Conservation (phyloP, 2,888 invertebrate genomes). For the Caenorhabditis drosophilae region DNA sequence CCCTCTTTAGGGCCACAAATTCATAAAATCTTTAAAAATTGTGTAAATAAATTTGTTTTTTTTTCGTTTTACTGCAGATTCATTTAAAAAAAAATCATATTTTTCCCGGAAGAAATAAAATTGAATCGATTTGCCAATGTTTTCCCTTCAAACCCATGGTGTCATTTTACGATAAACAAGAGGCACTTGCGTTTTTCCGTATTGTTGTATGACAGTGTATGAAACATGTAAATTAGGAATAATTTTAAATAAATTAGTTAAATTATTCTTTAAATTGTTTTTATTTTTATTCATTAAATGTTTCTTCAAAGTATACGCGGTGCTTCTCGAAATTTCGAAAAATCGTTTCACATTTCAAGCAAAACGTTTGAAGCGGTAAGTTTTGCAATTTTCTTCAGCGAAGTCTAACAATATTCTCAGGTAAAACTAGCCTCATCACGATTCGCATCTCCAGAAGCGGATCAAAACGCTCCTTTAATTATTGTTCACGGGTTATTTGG, state of each 20-base stretch:
- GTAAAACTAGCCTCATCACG: constrained; percentile 23
- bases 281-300: neutral
- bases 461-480: constrained; percentile 75
- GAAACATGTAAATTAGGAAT: neutral
- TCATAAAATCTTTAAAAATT: neutral
- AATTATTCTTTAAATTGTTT: neutral
- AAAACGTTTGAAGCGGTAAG: constrained; percentile 15
- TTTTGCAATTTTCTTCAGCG: neutral
- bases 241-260: neutral
- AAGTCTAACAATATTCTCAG: no score
- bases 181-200: no score
- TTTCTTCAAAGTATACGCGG: neutral
- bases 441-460: constrained; percentile 12
- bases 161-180: constrained; percentile 4
- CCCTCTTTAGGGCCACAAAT: constrained; percentile 56
- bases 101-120: no score
- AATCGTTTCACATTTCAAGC: constrained; percentile 9
- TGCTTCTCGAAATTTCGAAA: neutral
- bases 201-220: neutral
- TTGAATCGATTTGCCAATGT: no score
- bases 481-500: constrained; percentile 88
- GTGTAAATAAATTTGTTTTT: neutral
- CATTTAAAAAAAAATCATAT: no score
- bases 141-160: neutral
- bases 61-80: neutral